These are phyloP conservation scores for Disparrhopalites patrizii DNA, from an alignment of 2,888 invertebrate species.

Conservation along the genomic window DNA sequence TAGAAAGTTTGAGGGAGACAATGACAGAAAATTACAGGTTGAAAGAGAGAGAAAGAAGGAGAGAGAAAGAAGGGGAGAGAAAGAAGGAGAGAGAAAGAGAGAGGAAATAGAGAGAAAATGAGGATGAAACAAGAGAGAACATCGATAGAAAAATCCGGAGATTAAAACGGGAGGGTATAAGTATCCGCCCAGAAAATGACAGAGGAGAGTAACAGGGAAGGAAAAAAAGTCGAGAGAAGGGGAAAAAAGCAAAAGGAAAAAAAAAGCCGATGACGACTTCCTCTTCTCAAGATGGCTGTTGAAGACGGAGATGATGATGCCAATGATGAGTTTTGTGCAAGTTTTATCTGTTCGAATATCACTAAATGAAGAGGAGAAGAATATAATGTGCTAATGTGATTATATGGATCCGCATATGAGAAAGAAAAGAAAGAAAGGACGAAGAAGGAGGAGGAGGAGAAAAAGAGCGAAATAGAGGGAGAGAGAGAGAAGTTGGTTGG, in stretches of 20 bases:
- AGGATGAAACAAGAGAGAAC: not conserved
- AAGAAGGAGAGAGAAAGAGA: not conserved
- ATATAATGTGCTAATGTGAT: constrained; percentile 32
- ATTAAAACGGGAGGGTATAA: too few species aligned
- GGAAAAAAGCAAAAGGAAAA: too few species aligned
- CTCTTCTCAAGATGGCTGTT: too few species aligned
- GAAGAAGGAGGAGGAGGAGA: not conserved
- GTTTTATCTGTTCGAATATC: constrained; percentile 24
- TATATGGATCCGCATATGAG: constrained; percentile 29
- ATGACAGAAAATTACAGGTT: not conserved
- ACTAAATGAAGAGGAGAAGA: constrained; percentile 26
- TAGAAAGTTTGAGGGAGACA: too few species aligned
- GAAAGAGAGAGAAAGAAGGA: not conserved
- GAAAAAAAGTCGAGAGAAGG: too few species aligned
- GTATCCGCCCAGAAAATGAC: too few species aligned
- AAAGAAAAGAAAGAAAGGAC: constrained; percentile 2
- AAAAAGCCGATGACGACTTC: too few species aligned
- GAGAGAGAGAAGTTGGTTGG: constrained; percentile 27
- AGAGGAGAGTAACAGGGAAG: too few species aligned
- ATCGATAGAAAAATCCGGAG: too few species aligned
- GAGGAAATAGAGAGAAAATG: not conserved
- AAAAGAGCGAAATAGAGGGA: constrained; percentile 12
- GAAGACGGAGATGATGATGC: constrained; percentile 4
- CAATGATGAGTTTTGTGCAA: constrained; percentile 13
- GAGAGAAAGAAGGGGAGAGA: not conserved